A percentile compares a stretch with the other conserved stretches of the same genome.
Evolutionary conservation across 2,888 invertebrate species (phyloP).

Genomic region (Abscondita cerata): DNA sequence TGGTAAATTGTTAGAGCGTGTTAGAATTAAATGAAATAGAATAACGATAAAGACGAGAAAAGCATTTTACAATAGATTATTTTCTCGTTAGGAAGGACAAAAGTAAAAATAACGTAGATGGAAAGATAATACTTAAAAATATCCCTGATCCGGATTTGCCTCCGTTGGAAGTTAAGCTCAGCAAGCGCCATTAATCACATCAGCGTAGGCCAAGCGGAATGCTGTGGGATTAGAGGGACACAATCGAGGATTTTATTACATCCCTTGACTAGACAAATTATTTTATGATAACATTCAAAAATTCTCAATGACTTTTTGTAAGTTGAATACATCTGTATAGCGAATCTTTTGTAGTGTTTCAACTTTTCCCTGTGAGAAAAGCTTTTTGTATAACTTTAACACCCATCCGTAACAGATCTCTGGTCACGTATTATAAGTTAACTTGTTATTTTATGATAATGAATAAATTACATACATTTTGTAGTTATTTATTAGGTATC

Average conservation of each 20-base stretch:
- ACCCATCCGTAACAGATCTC: too few relatives aligned
- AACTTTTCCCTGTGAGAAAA: too few relatives aligned
- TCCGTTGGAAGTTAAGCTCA: slow-evolving; percentile 48
- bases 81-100: slow-evolving; percentile 37
- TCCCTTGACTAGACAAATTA: slow-evolving; percentile 48
- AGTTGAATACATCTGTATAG: slow-evolving; percentile 14
- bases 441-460: too few relatives aligned
- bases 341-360: not conserved
- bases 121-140: slow-evolving; percentile 42
- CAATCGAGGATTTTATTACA: slow-evolving; percentile 50
- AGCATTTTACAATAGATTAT: slow-evolving; percentile 33
- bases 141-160: slow-evolving; percentile 38
- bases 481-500: too few relatives aligned
- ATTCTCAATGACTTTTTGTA: slow-evolving; percentile 18
- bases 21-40: slow-evolving; percentile 7
- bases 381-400: too few relatives aligned
- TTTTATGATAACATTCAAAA: slow-evolving; percentile 40
- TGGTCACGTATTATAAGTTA: too few relatives aligned
- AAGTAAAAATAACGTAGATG: slow-evolving; percentile 39
- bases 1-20: not conserved
- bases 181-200: slow-evolving; percentile 51
- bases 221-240: slow-evolving; percentile 48
- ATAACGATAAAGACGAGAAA: slow-evolving; percentile 16
- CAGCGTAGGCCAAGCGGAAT: slow-evolving; percentile 45
- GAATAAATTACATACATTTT: too few relatives aligned